Base-by-base conservation (phyloP, 2,888 invertebrate species). In the Actias luna region DNA sequence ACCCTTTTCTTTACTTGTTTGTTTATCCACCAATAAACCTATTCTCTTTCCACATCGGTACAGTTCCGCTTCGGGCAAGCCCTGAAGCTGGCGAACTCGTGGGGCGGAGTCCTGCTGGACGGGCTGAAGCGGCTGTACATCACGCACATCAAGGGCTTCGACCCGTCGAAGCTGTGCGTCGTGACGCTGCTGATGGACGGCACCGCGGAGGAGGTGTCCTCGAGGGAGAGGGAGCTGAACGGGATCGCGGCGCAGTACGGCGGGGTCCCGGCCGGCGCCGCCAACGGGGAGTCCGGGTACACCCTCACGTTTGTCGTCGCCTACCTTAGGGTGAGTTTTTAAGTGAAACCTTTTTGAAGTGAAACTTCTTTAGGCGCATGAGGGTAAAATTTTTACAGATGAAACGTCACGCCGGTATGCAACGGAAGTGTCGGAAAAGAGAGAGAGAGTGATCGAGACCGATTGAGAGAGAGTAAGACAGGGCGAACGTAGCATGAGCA, bases 281-380 rank as follows among this genome's bases (percentile, higher is more conserved):
- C 95, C 61, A 99, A 99, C 79, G 99, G 99, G 0, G 96, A 98
- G 83, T 94, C 98, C 46, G 99, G 99, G 3, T 99, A 99, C 82
- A 96, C 97, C 77, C 93, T 99, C 57, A 99, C 99, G 0, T 99
- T 99, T 84, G 98, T 99, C 64, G 99, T 99, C 69, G 99, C 99
- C 12, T 99, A 99, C 83, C 95, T 99, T 52, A 94, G 99, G 88
- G 98, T 98, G 82, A 94, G 84, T 77, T 52, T 42, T 0, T 52
- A 22, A 25, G 50, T 10, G 14, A 5, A 8, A 14, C 35, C 10
- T 14, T 35, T 35, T 35, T 14, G 35, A 0, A 10, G 35, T 35
- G 1, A 10, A 10, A 14, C 14, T 12, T 2, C 35, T 35, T 35
- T n/a, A n/a, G n/a, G n/a, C n/a, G n/a, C n/a, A n/a, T 33, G 33